A percentile compares a stretch with the other conserved stretches of the same genome.
These are phyloP conservation scores for Pangasianodon hypophthalmus DNA, from an alignment of 2,113 vertebrate species.

Conservation along the genomic window DNA sequence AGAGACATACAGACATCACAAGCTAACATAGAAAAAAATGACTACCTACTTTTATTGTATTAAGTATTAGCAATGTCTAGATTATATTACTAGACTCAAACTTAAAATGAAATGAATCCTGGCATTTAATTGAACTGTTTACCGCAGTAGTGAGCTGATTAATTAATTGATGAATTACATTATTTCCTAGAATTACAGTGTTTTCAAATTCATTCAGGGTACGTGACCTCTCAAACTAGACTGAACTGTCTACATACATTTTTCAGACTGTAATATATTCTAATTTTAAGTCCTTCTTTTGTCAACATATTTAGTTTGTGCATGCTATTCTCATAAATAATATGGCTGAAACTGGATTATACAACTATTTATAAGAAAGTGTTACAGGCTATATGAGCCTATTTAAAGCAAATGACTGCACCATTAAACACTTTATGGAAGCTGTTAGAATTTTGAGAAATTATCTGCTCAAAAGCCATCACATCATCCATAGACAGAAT, in stretches of 20 bases:
- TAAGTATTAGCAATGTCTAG: not conserved
- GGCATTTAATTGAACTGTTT: slow-evolving; percentile 12
- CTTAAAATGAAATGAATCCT: not conserved
- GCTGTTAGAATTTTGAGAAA: not conserved
- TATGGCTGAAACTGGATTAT: not conserved
- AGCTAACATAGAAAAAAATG: not conserved
- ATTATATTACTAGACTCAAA: not conserved
- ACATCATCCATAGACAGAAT: not conserved
- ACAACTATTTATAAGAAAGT: not conserved
- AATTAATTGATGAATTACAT: not conserved
- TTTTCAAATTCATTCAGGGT: not conserved
- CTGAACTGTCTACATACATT: not conserved
- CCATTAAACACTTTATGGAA: not conserved
- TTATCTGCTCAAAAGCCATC: not conserved
- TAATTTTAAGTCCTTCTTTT: not conserved
- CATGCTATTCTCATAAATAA: slow-evolving; percentile 1
- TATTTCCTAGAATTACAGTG: not conserved
- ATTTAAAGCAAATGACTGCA: not conserved
- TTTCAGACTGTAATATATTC: not conserved
- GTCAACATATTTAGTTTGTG: not conserved
- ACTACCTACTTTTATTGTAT: not conserved
- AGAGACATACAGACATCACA: slow-evolving; percentile 23
- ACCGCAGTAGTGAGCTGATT: not conserved
- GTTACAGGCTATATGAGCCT: not conserved
- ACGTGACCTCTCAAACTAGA: not conserved